Evolutionary conservation across 2,797 vertebrate genomes (phyloP).

Genomic region (Channallabes apus): DNA sequence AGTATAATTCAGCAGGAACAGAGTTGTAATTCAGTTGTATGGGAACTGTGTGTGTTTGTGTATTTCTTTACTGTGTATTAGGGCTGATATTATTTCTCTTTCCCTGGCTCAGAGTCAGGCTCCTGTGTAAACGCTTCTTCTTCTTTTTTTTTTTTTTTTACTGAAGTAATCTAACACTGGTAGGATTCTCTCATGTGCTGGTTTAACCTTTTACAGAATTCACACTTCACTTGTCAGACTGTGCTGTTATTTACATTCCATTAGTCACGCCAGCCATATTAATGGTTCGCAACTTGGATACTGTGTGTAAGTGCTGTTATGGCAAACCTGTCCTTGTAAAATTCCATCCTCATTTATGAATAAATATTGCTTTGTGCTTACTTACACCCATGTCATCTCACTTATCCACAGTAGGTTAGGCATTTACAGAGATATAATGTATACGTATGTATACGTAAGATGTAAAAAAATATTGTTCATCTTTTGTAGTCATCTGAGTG

Average conservation of each 20-base stretch:
- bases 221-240: slow-evolving; percentile 26
- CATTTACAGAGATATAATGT: slow-evolving; percentile 5
- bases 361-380: slow-evolving; percentile 26
- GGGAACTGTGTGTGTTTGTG: slow-evolving; percentile 3
- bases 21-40: slow-evolving; percentile 24
- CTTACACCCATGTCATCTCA: slow-evolving; percentile 9
- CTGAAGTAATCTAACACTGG: slow-evolving; percentile 33
- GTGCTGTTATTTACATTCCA: slow-evolving; percentile 38
- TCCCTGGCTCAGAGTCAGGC: slow-evolving; percentile 9
- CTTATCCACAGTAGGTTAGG: background rate
- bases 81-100: slow-evolving; percentile 8
- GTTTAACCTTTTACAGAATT: slow-evolving; percentile 32
- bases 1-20: background rate
- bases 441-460: slow-evolving; percentile 15
- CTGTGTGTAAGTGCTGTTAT: slow-evolving; percentile 10
- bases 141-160: background rate
- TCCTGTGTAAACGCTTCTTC: background rate
- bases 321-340: slow-evolving; percentile 22
- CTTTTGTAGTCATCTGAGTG: background rate
- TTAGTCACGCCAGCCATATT: slow-evolving; percentile 37
- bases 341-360: slow-evolving; percentile 27
- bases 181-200: background rate
- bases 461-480: background rate
- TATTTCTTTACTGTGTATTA: background rate
- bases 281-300: slow-evolving; percentile 31